Evolutionary conservation across 2,888 invertebrate genomes (phyloP).

Genomic region (Caenorhabditis sp.): DNA sequence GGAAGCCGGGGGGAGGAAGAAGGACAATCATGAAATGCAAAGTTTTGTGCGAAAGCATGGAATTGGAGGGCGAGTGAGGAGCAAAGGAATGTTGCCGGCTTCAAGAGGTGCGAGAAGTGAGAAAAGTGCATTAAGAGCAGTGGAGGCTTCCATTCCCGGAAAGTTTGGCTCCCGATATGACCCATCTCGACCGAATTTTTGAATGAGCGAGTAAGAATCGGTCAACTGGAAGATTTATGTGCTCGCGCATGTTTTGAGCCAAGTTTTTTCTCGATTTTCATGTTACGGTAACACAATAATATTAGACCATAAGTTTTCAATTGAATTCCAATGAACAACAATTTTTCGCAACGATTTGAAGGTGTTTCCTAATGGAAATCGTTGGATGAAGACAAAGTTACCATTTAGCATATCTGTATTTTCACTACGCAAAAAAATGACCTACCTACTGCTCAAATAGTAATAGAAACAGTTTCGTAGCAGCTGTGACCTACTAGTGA

Average conservation of each 20-base stretch:
- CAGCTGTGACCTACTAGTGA: not conserved
- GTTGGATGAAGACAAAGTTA: too few species aligned
- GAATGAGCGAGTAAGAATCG: conserved; percentile 44
- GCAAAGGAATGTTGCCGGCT: conserved; percentile 39
- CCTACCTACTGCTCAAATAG: not conserved
- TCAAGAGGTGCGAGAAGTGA: conserved; percentile 57
- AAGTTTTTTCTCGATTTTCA: too few species aligned
- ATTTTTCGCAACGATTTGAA: too few species aligned
- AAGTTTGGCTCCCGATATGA: conserved; percentile 35
- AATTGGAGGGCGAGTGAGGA: conserved; percentile 54
- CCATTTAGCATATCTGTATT: too few species aligned
- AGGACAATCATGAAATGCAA: conserved; percentile 53
- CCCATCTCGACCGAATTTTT: conserved; percentile 24
- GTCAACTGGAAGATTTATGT: conserved; percentile 51
- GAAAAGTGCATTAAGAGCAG: conserved; percentile 57
- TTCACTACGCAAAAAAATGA: too few species aligned
- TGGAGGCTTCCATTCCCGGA: conserved; percentile 13
- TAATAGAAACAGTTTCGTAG: not conserved
- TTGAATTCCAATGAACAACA: too few species aligned
- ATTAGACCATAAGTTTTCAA: too few species aligned
- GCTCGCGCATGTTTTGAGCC: too few species aligned
- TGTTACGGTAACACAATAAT: too few species aligned
- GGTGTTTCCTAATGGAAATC: too few species aligned
- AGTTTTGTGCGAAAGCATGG: conserved; percentile 43
- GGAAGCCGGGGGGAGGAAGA: conserved; percentile 20